Evolutionary conservation across 2,888 invertebrate genomes (phyloP).

Genomic region (Orthosia incerta): DNA sequence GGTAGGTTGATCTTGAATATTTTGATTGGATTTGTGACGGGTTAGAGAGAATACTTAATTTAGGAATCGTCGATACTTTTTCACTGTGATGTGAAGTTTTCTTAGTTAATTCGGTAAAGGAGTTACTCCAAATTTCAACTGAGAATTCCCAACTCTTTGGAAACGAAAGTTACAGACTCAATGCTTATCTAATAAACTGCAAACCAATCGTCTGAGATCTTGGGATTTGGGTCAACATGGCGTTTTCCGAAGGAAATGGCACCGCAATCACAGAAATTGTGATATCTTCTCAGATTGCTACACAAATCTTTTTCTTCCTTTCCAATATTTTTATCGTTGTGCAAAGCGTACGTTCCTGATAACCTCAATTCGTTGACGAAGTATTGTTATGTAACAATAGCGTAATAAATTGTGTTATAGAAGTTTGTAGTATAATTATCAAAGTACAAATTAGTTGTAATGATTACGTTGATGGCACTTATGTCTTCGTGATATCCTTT

Average conservation of each 20-base stretch:
- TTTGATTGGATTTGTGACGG: too few species aligned
- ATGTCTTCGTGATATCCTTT: slow-evolving; percentile 37
- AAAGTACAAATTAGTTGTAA: slow-evolving; percentile 52
- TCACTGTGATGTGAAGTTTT: neutral
- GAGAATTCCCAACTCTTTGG: neutral
- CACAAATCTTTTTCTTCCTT: slow-evolving; percentile 50
- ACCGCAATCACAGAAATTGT: slow-evolving; percentile 26
- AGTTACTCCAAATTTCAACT: neutral
- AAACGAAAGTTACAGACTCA: neutral
- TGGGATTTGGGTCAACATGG: slow-evolving; percentile 52
- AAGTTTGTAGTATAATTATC: slow-evolving; percentile 48
- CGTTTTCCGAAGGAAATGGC: slow-evolving; percentile 28
- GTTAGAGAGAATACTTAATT: too few species aligned
- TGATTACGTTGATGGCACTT: slow-evolving; percentile 49
- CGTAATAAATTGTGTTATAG: slow-evolving; percentile 53
- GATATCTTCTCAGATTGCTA: slow-evolving; percentile 34
- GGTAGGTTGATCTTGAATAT: slow-evolving; percentile 55
- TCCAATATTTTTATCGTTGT: slow-evolving; percentile 59
- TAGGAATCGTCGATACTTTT: too few species aligned
- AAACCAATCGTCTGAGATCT: slow-evolving; percentile 10
- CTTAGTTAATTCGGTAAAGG: neutral
- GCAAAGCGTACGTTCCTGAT: slow-evolving; percentile 58
- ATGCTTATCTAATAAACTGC: slow-evolving; percentile 19
- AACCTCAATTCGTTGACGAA: slow-evolving; percentile 60
- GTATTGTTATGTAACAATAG: slow-evolving; percentile 57